phyloP scores from a whole-genome alignment of 1,140 invertebrate species.

The Drosophila asahinai region DNA sequence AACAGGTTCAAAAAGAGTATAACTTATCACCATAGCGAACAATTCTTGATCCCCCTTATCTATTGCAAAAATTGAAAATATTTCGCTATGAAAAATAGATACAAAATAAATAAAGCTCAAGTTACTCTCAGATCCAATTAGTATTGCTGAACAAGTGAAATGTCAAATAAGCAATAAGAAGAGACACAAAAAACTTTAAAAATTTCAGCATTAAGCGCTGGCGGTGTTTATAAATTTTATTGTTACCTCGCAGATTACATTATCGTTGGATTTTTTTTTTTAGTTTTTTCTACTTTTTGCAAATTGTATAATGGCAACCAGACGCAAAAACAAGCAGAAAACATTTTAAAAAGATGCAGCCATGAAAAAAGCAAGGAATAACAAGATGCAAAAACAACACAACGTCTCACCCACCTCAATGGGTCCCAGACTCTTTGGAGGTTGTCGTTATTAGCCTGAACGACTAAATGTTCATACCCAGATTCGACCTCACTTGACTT shows the following conservation, averaged over 20 bases:
- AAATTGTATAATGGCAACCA: conserved; percentile 79
- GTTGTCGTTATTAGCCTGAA: conserved; percentile 73
- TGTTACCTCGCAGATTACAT: conserved; percentile 62
- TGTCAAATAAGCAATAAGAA: conserved; percentile 76
- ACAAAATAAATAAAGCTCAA: conserved; percentile 13
- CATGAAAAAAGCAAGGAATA: conserved; percentile 41
- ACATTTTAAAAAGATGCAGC: conserved; percentile 69
- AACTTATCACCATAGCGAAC: too few species aligned
- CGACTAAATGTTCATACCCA: conserved; percentile 70
- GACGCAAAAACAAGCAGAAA: conserved; percentile 72
- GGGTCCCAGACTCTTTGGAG: conserved; percentile 48
- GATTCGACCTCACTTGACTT: conserved; percentile 79
- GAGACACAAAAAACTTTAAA: conserved; percentile 27
- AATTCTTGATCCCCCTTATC: conserved; percentile 28
- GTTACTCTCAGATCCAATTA: conserved; percentile 17
- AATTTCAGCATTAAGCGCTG: conserved; percentile 2
- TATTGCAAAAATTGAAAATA: conserved; percentile 57
- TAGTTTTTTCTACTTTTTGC: conserved; percentile 34
- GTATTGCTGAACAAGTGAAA: conserved; percentile 61
- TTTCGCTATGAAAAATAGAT: conserved; percentile 68
- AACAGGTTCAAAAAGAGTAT: background rate
- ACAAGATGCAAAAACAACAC: conserved; percentile 34
- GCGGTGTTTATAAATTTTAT: conserved; percentile 49
- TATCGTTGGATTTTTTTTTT: conserved; percentile 50
- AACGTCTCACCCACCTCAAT: conserved; percentile 50